Evolutionary conservation across 2,113 vertebrate genomes (phyloP), one percentile per base, ranked within the genome.

Genomic region (Pseudorasbora parva): DNA sequence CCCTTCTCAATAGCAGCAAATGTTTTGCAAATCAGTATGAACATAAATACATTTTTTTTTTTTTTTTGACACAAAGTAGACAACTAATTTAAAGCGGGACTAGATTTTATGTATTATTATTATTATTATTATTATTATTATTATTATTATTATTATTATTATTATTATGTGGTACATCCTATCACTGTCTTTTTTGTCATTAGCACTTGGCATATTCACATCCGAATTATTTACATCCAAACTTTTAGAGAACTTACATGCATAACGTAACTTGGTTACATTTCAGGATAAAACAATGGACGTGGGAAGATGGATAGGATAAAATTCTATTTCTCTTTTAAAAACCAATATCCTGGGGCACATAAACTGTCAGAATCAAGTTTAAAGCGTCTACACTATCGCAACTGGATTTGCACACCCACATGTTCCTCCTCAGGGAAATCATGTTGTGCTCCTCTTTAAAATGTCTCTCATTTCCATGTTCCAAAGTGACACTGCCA

Each of bases 401-500:
- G 23, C 27, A 23, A 59, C 54, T 59, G 74, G 19, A 77, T 77
- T 77, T 77, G 25, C 74, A 57, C 74, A 37, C 74, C 74, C 30
- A 77, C 74, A 57, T 30, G 27, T 57, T 56, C 27, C 21, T 59
- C 74, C 77, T 21, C 23, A 7, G 59, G 78, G 78, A 64, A 81
- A 68, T 68, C 43, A 12, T 30, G 41, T 47, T 62, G 59, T 77
- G 41, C 76, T 78, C 2, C 60, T 66, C 27, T 47, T 80, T 81
- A 68, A 68, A 60, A 23, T 37, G 72, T 33, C 47, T 66, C 60
- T 91, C 78, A 88, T 92, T 87, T 89, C 80, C 83, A 90, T 37
- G 37, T 88, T 76, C 88, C 72, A 87, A 89, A 88, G 86, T 85
- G 90, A 91, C 93, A 90, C 89, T 86, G 90, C 79, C 87, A 88